Evolutionary conservation across 2,797 vertebrate genomes (phyloP).

Genomic region (Petrocephalus schoutedeni): DNA sequence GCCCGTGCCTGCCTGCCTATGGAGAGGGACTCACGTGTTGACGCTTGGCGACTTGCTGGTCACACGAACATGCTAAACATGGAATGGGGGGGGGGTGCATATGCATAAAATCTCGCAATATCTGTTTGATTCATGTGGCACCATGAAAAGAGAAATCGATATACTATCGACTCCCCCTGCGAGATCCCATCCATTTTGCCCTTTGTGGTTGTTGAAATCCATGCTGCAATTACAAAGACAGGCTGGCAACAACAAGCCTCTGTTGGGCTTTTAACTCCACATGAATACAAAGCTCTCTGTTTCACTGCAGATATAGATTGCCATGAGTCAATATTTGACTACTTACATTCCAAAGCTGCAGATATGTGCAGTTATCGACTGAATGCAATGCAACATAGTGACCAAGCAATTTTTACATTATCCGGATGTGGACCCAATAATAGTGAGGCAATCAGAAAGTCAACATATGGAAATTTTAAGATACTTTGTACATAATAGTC

Average conservation of each 20-base stretch:
- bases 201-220: constrained; percentile 79
- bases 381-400: constrained; percentile 53
- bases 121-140: constrained; percentile 66
- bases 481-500: background rate
- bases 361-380: constrained; percentile 53
- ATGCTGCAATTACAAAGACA: constrained; percentile 73
- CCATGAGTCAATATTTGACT: constrained; percentile 69
- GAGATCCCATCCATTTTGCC: constrained; percentile 73
- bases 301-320: constrained; percentile 78
- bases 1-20: background rate
- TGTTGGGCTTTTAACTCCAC: constrained; percentile 71
- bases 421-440: background rate
- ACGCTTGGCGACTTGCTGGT: constrained; percentile 13
- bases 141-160: constrained; percentile 66
- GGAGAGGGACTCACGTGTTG: background rate
- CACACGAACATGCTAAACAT: background rate
- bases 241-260: constrained; percentile 71
- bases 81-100: background rate
- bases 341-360: constrained; percentile 68
- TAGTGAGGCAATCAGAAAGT: background rate
- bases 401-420: constrained; percentile 40
- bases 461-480: background rate
- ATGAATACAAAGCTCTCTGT: constrained; percentile 73
- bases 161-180: constrained; percentile 63
- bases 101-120: constrained; percentile 66